phyloP scores from a whole-genome alignment of 2,113 vertebrate genomes.

The Chrysochloris asiatica region DNA sequence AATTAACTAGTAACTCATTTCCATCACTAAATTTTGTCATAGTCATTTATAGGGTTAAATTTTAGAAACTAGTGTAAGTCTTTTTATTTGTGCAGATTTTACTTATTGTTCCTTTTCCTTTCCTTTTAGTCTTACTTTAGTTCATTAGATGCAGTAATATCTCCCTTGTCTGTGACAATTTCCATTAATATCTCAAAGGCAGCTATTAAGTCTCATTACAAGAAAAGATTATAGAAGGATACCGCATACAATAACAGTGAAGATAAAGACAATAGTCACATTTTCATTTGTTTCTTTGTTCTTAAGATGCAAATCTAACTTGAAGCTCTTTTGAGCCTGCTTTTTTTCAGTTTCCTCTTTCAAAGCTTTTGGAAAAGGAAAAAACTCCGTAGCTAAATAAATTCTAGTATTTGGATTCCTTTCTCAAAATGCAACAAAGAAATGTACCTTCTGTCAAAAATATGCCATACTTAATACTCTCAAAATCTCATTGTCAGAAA shows the following conservation, averaged over 20 bases:
- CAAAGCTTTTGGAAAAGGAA: conserved; percentile 72
- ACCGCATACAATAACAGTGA: conserved; percentile 79
- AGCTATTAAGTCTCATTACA: conserved; percentile 91
- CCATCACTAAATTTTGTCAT: conserved; percentile 55
- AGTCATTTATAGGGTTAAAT: conserved; percentile 81
- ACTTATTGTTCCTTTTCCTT: conserved; percentile 81
- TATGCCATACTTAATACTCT: conserved; percentile 48
- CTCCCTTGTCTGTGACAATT: conserved; percentile 88
- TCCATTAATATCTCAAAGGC: conserved; percentile 89
- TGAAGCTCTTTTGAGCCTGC: conserved; percentile 70
- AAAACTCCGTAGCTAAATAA: conserved; percentile 75
- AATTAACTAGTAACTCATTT: background rate
- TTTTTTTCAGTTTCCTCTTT: conserved; percentile 75
- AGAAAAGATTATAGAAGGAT: conserved; percentile 85
- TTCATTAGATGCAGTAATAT: conserved; percentile 86
- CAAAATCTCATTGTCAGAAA: conserved; percentile 73
- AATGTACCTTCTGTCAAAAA: conserved; percentile 76
- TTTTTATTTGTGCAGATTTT: conserved; percentile 83
- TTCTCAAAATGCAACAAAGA: conserved; percentile 77
- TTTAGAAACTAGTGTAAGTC: conserved; percentile 81
- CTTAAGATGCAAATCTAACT: conserved; percentile 85
- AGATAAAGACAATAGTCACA: conserved; percentile 87
- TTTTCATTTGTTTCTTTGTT: conserved; percentile 88
- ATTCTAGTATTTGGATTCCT: conserved; percentile 77
- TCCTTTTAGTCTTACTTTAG: conserved; percentile 82